These are phyloP conservation scores for Phenganax stokvisi DNA, from an alignment of 92 coral and sea anemone species.

Conservation along the genomic window DNA sequence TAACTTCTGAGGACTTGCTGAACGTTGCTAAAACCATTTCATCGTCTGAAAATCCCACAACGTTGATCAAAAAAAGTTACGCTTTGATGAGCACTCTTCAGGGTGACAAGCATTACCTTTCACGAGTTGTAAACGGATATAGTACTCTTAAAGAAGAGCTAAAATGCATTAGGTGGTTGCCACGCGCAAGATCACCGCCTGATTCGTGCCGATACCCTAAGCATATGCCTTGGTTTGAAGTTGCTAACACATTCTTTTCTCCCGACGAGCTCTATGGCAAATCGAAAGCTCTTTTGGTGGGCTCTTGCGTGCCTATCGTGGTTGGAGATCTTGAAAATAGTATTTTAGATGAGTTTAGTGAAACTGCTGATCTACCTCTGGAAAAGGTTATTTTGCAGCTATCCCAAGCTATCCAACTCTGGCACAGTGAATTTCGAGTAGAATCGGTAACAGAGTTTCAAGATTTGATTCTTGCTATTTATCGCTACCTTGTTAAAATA, in stretches of 20 bases:
- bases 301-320: slow-evolving; percentile 61
- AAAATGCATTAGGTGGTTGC: slow-evolving; percentile 54
- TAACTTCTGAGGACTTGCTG: slow-evolving; percentile 6
- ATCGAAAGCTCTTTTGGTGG: slow-evolving; percentile 50
- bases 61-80: slow-evolving; percentile 39
- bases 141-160: slow-evolving; percentile 56
- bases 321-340: slow-evolving; percentile 52
- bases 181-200: slow-evolving; percentile 48
- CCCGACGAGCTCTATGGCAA: slow-evolving; percentile 53
- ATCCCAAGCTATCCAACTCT: slow-evolving; percentile 42
- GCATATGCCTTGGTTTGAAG: slow-evolving; percentile 64
- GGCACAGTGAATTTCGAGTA: not conserved
- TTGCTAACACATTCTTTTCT: slow-evolving; percentile 39
- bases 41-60: not conserved
- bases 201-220: slow-evolving; percentile 53
- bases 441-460: slow-evolving; percentile 30
- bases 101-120: slow-evolving; percentile 29
- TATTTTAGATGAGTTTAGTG: slow-evolving; percentile 55
- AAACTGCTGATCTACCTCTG: slow-evolving; percentile 48
- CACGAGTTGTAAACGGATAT: slow-evolving; percentile 5
- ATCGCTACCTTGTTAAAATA: slow-evolving; percentile 43
- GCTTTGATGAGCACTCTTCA: slow-evolving; percentile 56
- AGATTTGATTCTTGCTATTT: slow-evolving; percentile 56
- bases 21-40: slow-evolving; percentile 17
- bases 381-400: slow-evolving; percentile 52